A percentile compares a stretch with the other conserved stretches of the same genome.
Evolutionary conservation across 2,888 invertebrate genomes (phyloP).

Genomic region (Caenorhabditis sp.): DNA sequence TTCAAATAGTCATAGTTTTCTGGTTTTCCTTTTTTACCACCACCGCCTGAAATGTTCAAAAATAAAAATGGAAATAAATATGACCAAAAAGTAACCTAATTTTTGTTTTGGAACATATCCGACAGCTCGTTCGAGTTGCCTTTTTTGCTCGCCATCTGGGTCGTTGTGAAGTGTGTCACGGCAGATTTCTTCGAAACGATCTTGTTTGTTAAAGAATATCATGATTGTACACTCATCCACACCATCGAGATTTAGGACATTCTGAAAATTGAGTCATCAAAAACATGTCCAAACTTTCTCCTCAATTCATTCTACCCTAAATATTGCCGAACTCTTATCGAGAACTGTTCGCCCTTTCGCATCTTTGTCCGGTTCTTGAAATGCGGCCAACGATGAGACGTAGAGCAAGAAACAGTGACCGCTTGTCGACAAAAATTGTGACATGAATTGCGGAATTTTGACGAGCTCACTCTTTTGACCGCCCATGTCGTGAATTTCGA

Average conservation of each 20-base stretch:
- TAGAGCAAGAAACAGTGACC: slow-evolving; percentile 59
- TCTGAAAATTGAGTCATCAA: slow-evolving; percentile 27
- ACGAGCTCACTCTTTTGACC: slow-evolving; percentile 62
- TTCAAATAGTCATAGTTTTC: slow-evolving; percentile 42
- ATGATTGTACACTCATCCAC: slow-evolving; percentile 60
- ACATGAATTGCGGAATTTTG: slow-evolving; percentile 56
- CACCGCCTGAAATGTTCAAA: slow-evolving; percentile 4
- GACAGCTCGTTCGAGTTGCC: slow-evolving; percentile 26
- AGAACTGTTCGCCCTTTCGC: slow-evolving; percentile 55
- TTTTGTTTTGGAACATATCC: slow-evolving; percentile 34
- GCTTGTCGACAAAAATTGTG: slow-evolving; percentile 47
- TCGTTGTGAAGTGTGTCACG: slow-evolving; percentile 33
- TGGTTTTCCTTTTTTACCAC: slow-evolving; percentile 25
- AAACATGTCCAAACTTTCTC: neutral
- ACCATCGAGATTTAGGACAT: slow-evolving; percentile 47
- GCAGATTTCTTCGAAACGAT: slow-evolving; percentile 60
- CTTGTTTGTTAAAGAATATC: slow-evolving; percentile 67
- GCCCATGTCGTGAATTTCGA: slow-evolving; percentile 66
- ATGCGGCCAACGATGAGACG: slow-evolving; percentile 65
- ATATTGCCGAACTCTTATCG: slow-evolving; percentile 56
- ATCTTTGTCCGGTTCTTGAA: slow-evolving; percentile 57
- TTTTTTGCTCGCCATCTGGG: slow-evolving; percentile 23
- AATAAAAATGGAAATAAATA: neutral
- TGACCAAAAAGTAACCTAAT: slow-evolving; percentile 12
- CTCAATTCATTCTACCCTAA: slow-evolving; percentile 23